phyloP scores from a whole-genome alignment of 2,888 invertebrate species.

The Pollenia amentaria region DNA sequence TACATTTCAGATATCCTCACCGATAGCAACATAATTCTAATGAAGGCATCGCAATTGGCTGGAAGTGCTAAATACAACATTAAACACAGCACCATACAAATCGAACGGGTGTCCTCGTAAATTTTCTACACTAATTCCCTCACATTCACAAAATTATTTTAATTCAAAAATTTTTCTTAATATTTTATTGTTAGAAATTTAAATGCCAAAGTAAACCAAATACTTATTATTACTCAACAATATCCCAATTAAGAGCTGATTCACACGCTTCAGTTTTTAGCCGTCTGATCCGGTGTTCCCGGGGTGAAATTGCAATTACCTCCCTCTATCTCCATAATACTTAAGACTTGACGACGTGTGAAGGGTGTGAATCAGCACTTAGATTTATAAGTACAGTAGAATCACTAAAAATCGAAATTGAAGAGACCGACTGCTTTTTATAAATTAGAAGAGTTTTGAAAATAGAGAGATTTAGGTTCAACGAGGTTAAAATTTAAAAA shows the following conservation, averaged over 20 bases:
- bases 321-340: too few species aligned
- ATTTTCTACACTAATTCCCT: not conserved
- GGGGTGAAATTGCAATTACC: too few species aligned
- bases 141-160: not conserved
- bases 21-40: constrained; percentile 80
- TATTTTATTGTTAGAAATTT: constrained; percentile 40
- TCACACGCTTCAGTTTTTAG: not conserved
- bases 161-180: not conserved
- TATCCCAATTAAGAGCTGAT: constrained; percentile 7
- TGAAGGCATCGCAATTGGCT: constrained; percentile 80
- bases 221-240: constrained; percentile 69
- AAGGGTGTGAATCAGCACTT: too few species aligned
- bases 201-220: constrained; percentile 58
- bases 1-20: constrained; percentile 78
- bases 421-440: too few species aligned
- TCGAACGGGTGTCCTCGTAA: constrained; percentile 80
- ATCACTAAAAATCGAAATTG: too few species aligned
- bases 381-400: too few species aligned
- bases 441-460: too few species aligned
- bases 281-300: too few species aligned
- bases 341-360: too few species aligned
- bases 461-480: too few species aligned
- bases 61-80: constrained; percentile 81
- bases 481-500: too few species aligned
- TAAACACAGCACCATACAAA: constrained; percentile 83